Base-by-base conservation (phyloP, 1,140 invertebrate genomes). In the Drosophila ohnishii region DNA sequence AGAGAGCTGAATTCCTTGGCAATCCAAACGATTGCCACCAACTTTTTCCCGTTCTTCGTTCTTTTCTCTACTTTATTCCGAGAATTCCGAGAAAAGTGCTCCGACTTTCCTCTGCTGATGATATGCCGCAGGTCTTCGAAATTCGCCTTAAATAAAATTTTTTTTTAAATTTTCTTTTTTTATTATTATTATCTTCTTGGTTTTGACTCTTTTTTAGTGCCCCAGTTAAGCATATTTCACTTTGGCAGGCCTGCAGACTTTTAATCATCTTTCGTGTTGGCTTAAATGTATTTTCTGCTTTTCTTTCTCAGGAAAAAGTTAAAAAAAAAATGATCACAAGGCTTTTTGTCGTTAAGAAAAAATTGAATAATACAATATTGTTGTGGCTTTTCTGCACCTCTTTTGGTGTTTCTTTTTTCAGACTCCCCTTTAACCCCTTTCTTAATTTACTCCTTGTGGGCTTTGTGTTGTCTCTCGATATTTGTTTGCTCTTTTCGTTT, bases 81-180 rank as follows among this genome's bases (percentile, higher is more conserved):
- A 32, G 48, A 69, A 69, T 69, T 64, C 42, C 14, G 10, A 65
- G n/a, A n/a, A n/a, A 62, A 66, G 37, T 57, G 16, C 28, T 42
- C 0, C 47, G 50, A 19, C 16, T 14, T 22, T 35, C 2, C 13
- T 14, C 19, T 56, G 19, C 53, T 25, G 19, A 22, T 56, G 19
- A 22, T 56, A 39, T 39, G 53, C 53, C 53, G 19, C 53, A n/a
- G 30, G 6, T n/a, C 34, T 40, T 30, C 7, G n/a, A 14, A 28
- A 48, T 53, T 62, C 28, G 13, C 9, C 16, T 56, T 25, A 53
- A 11, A 35, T 50, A 22, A 39, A 61, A 11, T 32, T 30, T 30
- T 53, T 30, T 19, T 19, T 19, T 5, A 6, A 22, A 51, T 53
- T 16, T 48, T 35, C 11, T 14, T 14, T 35, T 11, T 16, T 14